Evolutionary conservation across 2,113 vertebrate genomes (phyloP).

Genomic region (human (Homo sapiens)): DNA sequence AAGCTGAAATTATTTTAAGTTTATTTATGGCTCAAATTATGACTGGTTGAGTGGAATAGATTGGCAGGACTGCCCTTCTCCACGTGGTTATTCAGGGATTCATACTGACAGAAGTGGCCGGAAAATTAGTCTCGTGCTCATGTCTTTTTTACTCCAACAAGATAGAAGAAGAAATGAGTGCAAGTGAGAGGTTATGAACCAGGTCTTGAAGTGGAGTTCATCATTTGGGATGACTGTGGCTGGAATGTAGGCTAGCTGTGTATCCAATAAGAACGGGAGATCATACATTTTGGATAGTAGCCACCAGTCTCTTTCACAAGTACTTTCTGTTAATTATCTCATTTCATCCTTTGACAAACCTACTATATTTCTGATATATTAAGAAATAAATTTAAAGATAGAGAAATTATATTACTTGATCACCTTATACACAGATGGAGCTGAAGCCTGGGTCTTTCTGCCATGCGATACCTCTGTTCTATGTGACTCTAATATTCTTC

Average conservation of each 20-base stretch:
- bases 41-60: fast-evolving
- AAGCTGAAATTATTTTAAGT: neutral
- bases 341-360: neutral
- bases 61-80: neutral
- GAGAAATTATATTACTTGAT: neutral
- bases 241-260: neutral
- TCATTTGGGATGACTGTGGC: neutral
- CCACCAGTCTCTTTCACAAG: neutral
- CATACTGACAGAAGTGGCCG: neutral
- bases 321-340: neutral
- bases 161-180: neutral
- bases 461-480: neutral
- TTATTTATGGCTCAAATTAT: neutral
- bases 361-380: neutral
- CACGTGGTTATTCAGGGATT: neutral
- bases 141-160: neutral
- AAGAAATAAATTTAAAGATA: neutral
- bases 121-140: neutral
- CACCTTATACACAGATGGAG: neutral
- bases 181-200: neutral
- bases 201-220: neutral
- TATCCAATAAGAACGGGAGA: neutral
- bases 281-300: neutral
- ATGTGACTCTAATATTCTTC: neutral
- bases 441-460: neutral